phyloP scores from a whole-genome alignment of 2,113 vertebrate species.

The Herpailurus yagouaroundi region DNA sequence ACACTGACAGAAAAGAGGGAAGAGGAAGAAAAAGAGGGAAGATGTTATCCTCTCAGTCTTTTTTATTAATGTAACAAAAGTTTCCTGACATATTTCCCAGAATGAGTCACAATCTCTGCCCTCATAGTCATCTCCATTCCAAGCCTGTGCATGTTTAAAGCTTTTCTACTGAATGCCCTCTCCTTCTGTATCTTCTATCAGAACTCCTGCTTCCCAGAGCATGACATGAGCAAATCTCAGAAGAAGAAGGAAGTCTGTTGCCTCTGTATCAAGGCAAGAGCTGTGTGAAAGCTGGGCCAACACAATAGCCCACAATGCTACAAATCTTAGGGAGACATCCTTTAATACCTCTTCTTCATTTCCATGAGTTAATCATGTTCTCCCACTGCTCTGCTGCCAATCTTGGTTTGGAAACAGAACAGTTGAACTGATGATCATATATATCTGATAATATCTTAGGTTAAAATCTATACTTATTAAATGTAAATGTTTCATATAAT shows the following conservation, averaged over 20 bases:
- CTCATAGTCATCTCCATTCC: slow-evolving; percentile 37
- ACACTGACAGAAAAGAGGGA: background rate
- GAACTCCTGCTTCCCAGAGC: background rate
- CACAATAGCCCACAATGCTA: fast-evolving
- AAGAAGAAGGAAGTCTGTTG: background rate
- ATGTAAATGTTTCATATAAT: slow-evolving; percentile 41
- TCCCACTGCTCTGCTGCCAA: background rate
- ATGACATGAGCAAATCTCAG: background rate
- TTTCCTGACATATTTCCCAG: slow-evolving; percentile 66
- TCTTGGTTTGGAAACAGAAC: background rate
- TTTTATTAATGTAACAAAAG: slow-evolving; percentile 49
- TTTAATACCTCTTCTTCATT: background rate
- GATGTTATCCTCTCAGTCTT: background rate
- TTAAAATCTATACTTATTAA: background rate
- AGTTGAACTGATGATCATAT: background rate
- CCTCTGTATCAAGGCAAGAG: background rate
- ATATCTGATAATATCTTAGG: background rate
- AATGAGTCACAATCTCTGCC: slow-evolving; percentile 57
- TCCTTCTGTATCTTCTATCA: background rate
- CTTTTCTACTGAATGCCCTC: slow-evolving; percentile 7
- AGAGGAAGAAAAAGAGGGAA: background rate
- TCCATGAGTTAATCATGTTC: background rate
- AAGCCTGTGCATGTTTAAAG: slow-evolving; percentile 40
- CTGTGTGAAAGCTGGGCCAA: background rate
- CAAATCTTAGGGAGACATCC: background rate